Base-by-base conservation (phyloP, 2,888 invertebrate genomes). In the Orthosia gothica region DNA sequence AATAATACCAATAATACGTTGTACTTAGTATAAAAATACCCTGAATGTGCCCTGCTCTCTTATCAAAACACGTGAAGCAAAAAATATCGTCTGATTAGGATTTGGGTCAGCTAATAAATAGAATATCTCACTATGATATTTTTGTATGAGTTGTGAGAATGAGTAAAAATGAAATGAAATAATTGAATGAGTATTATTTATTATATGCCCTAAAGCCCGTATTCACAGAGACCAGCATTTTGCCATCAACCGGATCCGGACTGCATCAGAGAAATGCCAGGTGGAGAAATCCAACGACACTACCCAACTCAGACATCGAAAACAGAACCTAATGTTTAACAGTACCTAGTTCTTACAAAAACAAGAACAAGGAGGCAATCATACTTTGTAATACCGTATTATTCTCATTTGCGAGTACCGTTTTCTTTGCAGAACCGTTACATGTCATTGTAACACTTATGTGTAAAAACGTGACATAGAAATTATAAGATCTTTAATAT, bases 81-180 rank as follows among this genome's bases (percentile, higher is more conserved):
- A 57, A 67, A 12, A 68, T 23, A 40, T 45, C 11, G 13, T 59
- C 32, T 61, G 81, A 81, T 81, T 76, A 73, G n/a, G n/a, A 81
- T 62, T 18, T 76, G 45, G 82, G 77, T 64, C 82, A 73, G 32
- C 13, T 18, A 62, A 52, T 62, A 54, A 3, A 49, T 16, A 47
- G 32, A 58, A 55, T 54, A 16, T 40, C n/a, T 49, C 32, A n/a
- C 9, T 16, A 26, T 61, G 45, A 12, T 57, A 20, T 69, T 68
- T 23, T 0, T 40, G 12, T n/a, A n/a, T n/a, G 15, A 50, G 18
- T 32, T 32, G 32, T 32, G 32, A 32, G 32, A 32, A 32, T 32
- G 7, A 32, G 32, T 32, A 7, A 32, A 32, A 32, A n/a, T n/a
- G n/a, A n/a, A n/a, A n/a, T n/a, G n/a, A n/a, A n/a, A n/a, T n/a